Evolutionary conservation across 2,113 vertebrate species (phyloP), one percentile per base, ranked within the genome.

Genomic region (Himantopus leucocephalus): DNA sequence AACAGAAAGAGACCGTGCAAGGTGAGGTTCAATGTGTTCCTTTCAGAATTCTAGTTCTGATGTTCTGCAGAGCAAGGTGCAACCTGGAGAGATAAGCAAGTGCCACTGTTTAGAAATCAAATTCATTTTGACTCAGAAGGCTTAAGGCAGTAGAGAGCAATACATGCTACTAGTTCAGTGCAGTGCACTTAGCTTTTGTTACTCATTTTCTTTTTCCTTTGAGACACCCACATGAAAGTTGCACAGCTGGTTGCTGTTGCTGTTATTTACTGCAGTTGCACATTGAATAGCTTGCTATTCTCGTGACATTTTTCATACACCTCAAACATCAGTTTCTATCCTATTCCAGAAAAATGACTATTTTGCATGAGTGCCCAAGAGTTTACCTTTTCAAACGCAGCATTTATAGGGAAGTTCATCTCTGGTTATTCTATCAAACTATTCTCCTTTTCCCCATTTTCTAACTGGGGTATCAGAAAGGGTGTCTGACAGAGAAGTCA

Each of bases 41-140:
- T 88, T 94, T 95, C 75, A 79, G 50, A 89, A 37, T 90, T 91
- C 62, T 66, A 30, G 41, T 93, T 94, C 79, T 55, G 56, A 63
- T 73, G 45, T 80, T 73, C 83, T 84, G n/a, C n/a, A 77, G n/a
- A 92, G 37, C 41, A 66, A 86, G 12, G 18, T 67, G 43, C 6
- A 92, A 34, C n/a, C 26, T 26, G 77, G 80, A 92, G 58, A 93
- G 34, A 18, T 89, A 48, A 95, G 29, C 35, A 95, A 85, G 45
- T 52, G 45, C 5, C 15, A 9, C 73, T 80, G 35, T 29, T 59
- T 35, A 72, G 52, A 91, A 82, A 68, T 39, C n/a, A 64, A 76
- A 79, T 68, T 83, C 0, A 45, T 82, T 90, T 88, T 92, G 43
- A 47, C 43, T 76, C 39, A 83, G 47, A 86, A 85, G 45, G 10